Conservation (phyloP, 2,113 vertebrate species). For the Bos indicus region DNA sequence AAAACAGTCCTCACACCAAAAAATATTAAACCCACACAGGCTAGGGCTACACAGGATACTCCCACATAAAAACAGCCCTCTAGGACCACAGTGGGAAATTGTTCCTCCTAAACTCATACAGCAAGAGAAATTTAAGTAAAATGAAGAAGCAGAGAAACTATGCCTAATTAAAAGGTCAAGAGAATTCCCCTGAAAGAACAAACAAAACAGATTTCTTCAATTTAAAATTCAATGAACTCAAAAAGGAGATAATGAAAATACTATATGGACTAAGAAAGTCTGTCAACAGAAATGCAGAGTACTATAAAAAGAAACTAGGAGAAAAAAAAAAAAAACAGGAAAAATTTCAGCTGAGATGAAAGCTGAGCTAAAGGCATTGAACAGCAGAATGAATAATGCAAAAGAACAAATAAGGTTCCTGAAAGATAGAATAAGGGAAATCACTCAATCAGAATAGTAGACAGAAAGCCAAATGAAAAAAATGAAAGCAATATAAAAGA, state of each 20-base stretch:
- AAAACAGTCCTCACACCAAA: background rate
- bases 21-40: background rate
- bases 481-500: background rate
- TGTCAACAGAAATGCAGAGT: background rate
- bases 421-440: background rate
- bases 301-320: background rate
- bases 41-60: background rate
- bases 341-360: background rate
- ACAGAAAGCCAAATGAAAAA: background rate
- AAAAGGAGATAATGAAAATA: background rate
- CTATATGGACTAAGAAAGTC: background rate
- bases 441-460: background rate
- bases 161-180: background rate
- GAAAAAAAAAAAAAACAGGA: background rate
- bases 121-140: background rate
- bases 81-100: background rate
- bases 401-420: background rate
- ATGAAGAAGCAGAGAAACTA: background rate
- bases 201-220: background rate
- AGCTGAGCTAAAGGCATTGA: background rate
- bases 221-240: background rate
- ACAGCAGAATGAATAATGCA: background rate
- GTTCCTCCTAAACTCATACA: background rate
- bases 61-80: background rate
- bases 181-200: background rate